phyloP scores from a whole-genome alignment of 2,797 vertebrate species.

The Parambassis ranga region DNA sequence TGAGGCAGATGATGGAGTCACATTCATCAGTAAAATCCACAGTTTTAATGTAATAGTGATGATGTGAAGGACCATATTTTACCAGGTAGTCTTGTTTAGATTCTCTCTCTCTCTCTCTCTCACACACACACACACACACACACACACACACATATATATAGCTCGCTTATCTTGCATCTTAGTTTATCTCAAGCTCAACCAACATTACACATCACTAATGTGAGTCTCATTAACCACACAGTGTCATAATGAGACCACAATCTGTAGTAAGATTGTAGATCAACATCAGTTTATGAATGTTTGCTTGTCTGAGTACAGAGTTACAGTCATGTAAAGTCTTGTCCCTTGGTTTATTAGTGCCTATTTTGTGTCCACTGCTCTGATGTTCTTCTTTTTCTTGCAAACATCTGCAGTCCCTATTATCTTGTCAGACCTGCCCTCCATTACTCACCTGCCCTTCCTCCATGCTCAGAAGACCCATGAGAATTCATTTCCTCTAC shows the following conservation, averaged over 20 bases:
- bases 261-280: neutral
- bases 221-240: neutral
- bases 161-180: no score
- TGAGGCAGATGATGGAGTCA: no score
- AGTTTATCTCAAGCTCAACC: no score
- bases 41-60: no score
- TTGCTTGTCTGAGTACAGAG: neutral
- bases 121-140: no score
- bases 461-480: slow-evolving; percentile 28
- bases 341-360: neutral
- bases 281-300: neutral
- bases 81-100: no score
- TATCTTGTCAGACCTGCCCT: slow-evolving; percentile 55
- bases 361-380: neutral
- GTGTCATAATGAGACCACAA: no score
- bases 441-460: slow-evolving; percentile 35
- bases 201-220: neutral
- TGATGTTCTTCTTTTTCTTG: slow-evolving; percentile 25
- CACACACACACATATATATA: no score
- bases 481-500: slow-evolving; percentile 16
- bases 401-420: slow-evolving; percentile 49
- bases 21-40: no score
- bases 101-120: no score
- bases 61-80: no score
- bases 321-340: no score